These are phyloP conservation scores for Drosophila subpulchrella DNA, from an alignment of 1,140 invertebrate species.

Conservation along the genomic window DNA sequence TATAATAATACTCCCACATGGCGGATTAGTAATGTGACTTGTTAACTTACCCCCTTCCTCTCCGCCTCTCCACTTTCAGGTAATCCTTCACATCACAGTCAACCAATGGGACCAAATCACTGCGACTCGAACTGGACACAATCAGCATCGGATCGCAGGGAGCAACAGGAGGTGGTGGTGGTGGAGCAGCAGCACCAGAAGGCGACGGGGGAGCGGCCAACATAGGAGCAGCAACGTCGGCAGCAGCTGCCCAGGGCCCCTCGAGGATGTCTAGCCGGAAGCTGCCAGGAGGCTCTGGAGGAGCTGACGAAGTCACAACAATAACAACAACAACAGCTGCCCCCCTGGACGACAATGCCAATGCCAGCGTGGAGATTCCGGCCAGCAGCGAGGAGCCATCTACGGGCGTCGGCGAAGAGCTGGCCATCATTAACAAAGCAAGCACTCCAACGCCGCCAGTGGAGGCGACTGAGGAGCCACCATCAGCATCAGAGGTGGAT, in stretches of 20 bases:
- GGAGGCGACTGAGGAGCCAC: conserved; percentile 1
- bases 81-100: conserved; percentile 49
- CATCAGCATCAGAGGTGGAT: conserved; percentile 3
- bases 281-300: conserved; percentile 35
- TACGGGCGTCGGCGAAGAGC: conserved; percentile 5
- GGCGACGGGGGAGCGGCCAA: conserved; percentile 42
- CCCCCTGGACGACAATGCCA: conserved; percentile 34
- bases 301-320: neutral
- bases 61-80: conserved; percentile 3
- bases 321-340: conserved; percentile 1
- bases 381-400: conserved; percentile 26
- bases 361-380: conserved; percentile 21
- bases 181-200: conserved; percentile 18
- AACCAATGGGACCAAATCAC: conserved; percentile 80
- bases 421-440: conserved; percentile 1
- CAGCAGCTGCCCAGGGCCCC: conserved; percentile 64
- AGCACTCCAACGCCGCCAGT: conserved; percentile 11
- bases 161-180: conserved; percentile 31
- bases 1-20: conserved; percentile 18
- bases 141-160: conserved; percentile 45
- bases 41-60: neutral
- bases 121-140: conserved; percentile 61
- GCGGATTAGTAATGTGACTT: conserved; percentile 55
- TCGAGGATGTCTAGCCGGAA: conserved; percentile 80
- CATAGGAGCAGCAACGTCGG: conserved; percentile 77